A percentile compares a stretch with the other conserved stretches of the same genome.
Evolutionary conservation across 53 echinoderm and acorn worm species (phyloP).

Genomic region (Apostichopus leukothele): DNA sequence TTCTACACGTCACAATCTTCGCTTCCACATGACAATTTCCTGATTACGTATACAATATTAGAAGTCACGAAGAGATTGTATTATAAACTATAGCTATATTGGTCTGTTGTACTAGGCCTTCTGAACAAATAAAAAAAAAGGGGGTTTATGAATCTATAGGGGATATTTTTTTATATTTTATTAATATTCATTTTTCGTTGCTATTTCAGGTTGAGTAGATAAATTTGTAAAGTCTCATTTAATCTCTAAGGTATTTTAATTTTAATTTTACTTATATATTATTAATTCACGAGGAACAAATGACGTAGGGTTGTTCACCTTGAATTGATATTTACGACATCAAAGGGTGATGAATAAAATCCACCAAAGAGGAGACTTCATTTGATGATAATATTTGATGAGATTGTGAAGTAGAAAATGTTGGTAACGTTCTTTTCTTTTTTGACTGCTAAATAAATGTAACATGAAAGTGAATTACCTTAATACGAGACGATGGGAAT

Average conservation of each 20-base stretch:
- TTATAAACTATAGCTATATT: no score
- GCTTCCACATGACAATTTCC: neutral
- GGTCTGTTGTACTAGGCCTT: neutral
- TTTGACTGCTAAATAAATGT: no score
- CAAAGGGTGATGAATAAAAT: neutral
- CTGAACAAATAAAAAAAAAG: neutral
- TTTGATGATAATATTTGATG: no score
- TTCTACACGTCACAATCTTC: neutral
- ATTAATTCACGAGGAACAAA: neutral
- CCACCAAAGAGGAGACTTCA: no score
- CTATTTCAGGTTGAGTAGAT: neutral
- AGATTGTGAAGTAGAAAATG: no score
- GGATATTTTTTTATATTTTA: neutral
- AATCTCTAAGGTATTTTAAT: neutral
- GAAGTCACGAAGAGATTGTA: no score
- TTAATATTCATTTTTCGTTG: neutral
- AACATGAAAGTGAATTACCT: no score
- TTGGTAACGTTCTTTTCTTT: no score
- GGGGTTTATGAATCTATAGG: neutral
- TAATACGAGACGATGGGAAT: no score
- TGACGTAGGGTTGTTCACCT: neutral
- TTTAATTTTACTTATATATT: no score
- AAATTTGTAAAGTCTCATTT: neutral
- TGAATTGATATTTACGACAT: neutral
- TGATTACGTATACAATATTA: neutral